Conservation (phyloP, 2,797 vertebrate species). For the Rhinoraja longicauda region DNA sequence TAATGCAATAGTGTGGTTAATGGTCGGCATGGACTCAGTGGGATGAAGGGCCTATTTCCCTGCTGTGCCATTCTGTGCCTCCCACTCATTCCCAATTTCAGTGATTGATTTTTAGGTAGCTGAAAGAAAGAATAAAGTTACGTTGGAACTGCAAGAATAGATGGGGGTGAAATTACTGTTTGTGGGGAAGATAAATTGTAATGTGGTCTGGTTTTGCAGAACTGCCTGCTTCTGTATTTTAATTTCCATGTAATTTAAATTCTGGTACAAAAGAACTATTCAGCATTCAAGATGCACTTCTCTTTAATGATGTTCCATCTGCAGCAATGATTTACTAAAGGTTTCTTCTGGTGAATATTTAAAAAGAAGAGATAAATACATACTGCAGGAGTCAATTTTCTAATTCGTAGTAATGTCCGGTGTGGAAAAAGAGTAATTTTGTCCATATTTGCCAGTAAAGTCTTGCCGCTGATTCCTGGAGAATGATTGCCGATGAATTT, state of each 20-base stretch:
- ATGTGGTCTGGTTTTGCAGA: neutral
- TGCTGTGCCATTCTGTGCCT: neutral
- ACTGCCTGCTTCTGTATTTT: neutral
- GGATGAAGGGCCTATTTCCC: neutral
- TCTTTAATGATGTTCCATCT: neutral
- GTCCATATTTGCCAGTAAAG: neutral
- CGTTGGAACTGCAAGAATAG: neutral
- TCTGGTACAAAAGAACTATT: neutral
- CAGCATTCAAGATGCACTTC: neutral
- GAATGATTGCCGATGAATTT: neutral
- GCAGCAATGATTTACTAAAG: neutral
- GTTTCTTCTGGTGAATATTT: neutral
- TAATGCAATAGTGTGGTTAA: neutral
- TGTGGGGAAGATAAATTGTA: neutral
- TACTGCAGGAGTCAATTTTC: neutral
- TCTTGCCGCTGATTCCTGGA: neutral
- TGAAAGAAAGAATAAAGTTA: neutral
- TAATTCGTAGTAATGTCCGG: neutral
- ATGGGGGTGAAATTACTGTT: neutral
- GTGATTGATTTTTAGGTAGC: too few relatives aligned
- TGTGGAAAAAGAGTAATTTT: neutral
- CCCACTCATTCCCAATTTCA: neutral
- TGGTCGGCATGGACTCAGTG: neutral
- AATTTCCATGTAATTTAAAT: constrained; percentile 6
- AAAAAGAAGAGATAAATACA: neutral